Evolutionary conservation across 2,797 vertebrate genomes (phyloP).

Genomic region (Otus scops): DNA sequence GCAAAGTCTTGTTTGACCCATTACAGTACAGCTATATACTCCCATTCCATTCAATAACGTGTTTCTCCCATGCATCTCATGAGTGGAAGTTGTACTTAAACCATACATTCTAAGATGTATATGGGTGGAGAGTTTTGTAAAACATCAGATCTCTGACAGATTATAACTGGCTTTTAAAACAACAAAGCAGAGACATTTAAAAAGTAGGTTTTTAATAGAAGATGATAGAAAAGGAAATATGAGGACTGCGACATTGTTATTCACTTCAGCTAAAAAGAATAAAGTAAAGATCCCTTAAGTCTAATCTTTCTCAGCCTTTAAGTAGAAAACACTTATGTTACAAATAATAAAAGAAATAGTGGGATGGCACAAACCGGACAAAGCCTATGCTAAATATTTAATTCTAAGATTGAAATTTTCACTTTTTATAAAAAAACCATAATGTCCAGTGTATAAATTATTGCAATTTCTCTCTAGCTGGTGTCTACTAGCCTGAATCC

Average conservation of each 20-base stretch:
- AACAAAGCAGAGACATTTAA: neutral
- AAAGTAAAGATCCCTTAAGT: neutral
- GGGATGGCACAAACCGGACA: neutral
- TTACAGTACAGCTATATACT: neutral
- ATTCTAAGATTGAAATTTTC: neutral
- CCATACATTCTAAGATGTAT: neutral
- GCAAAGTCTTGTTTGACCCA: neutral
- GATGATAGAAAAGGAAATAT: neutral
- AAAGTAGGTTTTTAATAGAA: neutral
- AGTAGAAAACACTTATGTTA: neutral
- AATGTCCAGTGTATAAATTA: neutral
- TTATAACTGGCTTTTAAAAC: neutral
- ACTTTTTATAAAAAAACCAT: neutral
- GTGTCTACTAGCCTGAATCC: neutral
- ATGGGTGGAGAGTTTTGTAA: neutral
- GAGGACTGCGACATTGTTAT: neutral
- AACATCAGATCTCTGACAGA: neutral
- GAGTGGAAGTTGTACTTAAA: neutral
- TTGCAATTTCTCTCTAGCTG: neutral
- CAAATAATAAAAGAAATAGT: neutral
- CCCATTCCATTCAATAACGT: neutral
- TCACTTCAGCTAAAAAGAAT: neutral
- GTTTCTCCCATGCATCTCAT: neutral
- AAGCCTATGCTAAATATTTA: neutral
- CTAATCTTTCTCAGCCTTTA: neutral